phyloP scores from a whole-genome alignment of 2,797 vertebrate genomes.

The Todus mexicanus region DNA sequence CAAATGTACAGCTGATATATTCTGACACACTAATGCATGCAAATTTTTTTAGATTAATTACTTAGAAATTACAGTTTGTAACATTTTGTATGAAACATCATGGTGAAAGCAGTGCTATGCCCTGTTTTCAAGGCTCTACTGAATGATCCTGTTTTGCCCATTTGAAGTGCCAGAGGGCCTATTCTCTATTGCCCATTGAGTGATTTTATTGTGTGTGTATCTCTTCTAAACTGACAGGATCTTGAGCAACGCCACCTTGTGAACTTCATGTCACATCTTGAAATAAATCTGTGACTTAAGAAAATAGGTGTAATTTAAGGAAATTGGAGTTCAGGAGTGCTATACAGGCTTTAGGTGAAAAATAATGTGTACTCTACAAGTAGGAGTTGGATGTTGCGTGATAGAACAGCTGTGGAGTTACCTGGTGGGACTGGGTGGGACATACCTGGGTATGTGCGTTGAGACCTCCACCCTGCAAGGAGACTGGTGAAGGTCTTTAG shows the following conservation, averaged over 20 bases:
- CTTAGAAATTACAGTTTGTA: not conserved
- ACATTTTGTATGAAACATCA: not conserved
- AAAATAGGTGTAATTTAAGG: not conserved
- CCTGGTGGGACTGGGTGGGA: not conserved
- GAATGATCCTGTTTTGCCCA: not conserved
- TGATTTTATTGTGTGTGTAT: not conserved
- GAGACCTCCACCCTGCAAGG: not conserved
- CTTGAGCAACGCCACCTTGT: not conserved
- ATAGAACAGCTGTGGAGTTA: not conserved
- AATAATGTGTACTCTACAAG: fast-evolving
- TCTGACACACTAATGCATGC: not conserved
- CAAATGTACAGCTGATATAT: not conserved
- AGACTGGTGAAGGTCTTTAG: not conserved
- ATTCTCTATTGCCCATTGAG: not conserved
- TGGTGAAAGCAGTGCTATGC: not conserved
- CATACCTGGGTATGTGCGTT: not conserved
- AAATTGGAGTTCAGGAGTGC: not conserved
- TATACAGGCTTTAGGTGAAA: not conserved
- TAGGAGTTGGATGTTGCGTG: not conserved
- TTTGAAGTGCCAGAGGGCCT: not conserved
- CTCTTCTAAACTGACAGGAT: not conserved
- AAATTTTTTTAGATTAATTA: not conserved
- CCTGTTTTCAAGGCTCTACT: not conserved
- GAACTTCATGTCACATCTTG: not conserved
- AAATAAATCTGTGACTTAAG: not conserved